Evolutionary conservation across 2,113 vertebrate genomes (phyloP), one percentile per base, ranked within the genome.

Genomic region (Sisor rabdophorus): DNA sequence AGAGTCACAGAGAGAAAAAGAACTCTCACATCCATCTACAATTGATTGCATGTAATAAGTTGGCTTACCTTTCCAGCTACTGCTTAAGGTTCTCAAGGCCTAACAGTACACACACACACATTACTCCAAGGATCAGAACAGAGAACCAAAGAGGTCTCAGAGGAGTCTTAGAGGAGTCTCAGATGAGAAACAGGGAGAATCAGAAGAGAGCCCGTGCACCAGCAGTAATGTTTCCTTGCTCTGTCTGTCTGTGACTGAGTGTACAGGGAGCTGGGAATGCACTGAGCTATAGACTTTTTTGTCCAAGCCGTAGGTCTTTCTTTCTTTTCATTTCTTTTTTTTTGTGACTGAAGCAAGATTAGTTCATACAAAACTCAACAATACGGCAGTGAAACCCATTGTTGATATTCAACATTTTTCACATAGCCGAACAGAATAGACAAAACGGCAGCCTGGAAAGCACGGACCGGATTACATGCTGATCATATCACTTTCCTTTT

Each of bases 401-500:
- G 96, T 99, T 99, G 97, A 99, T 98, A 98, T 99, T 98, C 97
- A 98, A 98, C 97, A 99, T 99, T 99, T 99, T 98, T 98, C 96
- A 99, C 97, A 99, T 99, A 98, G 96, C 95, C 92, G 96, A 96
- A 95, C 96, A 98, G 96, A 99, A 97, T 97, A 98, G 96, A 99
- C 96, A 99, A 98, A 98, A 94, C 89, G 95, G 97, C 94, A 94
- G 96, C 94, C 92, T 94, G 95, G 96, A 99, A 99, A 99, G 95
- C 96, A 94, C 69, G 97, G 95, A 93, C 92, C 93, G 94, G 94
- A 95, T 94, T 95, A 95, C 94, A 94, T 93, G 94, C 93, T 94
- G 96, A 98, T 98, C 93, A 90, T 98, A 97, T 97, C 95, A 94
- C 91, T 89, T 93, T 52, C 47, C 93, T 91, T 93, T 95, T 91